A percentile compares a stretch with the other conserved stretches of the same genome.
Evolutionary conservation across 2,888 invertebrate species (phyloP).

Genomic region (Drosophila meridionalis): DNA sequence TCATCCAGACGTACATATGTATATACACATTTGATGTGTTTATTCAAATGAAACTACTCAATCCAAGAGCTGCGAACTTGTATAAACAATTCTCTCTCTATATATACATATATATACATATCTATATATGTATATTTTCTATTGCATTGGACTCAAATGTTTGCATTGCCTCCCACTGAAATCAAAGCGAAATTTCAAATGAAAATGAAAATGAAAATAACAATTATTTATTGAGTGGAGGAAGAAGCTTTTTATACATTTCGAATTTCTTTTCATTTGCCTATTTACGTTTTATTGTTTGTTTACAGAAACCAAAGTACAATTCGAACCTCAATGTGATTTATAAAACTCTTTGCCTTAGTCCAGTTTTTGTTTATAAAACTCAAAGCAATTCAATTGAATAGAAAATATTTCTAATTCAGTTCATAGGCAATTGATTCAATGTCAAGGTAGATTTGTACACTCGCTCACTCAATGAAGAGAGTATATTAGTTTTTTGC

Average conservation of each 20-base stretch:
- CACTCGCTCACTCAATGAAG: not conserved
- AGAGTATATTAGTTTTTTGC: not conserved
- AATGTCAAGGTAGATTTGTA: not conserved
- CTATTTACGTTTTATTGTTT: not conserved
- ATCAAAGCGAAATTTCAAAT: not conserved
- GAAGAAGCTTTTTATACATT: not conserved
- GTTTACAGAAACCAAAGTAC: constrained; percentile 1
- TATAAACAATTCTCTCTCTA: not conserved
- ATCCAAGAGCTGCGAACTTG: not conserved
- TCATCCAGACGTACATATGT: not conserved
- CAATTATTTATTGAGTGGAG: not conserved
- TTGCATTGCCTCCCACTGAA: not conserved
- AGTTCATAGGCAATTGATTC: not conserved
- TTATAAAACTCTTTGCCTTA: not conserved
- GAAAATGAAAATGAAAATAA: not conserved
- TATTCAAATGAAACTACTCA: constrained; percentile 1
- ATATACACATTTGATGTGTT: not conserved
- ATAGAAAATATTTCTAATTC: not conserved
- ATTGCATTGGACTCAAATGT: not conserved
- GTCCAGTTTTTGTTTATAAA: not conserved
- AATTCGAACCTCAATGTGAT: not conserved
- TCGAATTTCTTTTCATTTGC: not conserved
- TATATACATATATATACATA: not conserved
- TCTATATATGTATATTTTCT: not conserved
- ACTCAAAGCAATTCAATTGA: not conserved